These are phyloP conservation scores for Ageneiosus marmoratus DNA, from an alignment of 2,113 vertebrate genomes.

Conservation along the genomic window DNA sequence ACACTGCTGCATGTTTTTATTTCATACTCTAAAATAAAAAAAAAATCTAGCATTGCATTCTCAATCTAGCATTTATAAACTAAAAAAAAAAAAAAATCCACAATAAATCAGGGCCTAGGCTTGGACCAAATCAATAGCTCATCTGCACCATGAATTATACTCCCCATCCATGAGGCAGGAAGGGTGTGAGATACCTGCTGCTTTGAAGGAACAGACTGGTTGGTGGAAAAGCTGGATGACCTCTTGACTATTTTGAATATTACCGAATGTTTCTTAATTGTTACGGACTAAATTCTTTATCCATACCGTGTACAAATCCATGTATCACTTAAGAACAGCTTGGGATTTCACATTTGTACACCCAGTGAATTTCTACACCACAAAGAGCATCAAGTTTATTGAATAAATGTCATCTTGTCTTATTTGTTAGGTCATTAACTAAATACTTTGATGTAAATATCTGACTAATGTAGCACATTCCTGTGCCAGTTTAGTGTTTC, in stretches of 20 bases:
- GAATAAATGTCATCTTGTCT: not conserved
- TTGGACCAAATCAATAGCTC: conserved; percentile 66
- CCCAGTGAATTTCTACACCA: not conserved
- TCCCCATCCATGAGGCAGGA: conserved; percentile 29
- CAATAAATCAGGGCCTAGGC: conserved; percentile 64
- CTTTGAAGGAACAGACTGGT: too few species aligned
- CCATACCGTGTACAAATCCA: not conserved
- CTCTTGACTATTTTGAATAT: too few species aligned
- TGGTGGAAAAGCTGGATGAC: not conserved
- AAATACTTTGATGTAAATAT: conserved; percentile 30
- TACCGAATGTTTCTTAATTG: not conserved
- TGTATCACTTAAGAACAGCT: not conserved
- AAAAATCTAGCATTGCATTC: conserved; percentile 51
- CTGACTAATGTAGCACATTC: too few species aligned
- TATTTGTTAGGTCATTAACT: not conserved
- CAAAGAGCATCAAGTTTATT: conserved; percentile 45
- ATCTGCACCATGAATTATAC: conserved; percentile 57
- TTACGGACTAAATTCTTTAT: not conserved
- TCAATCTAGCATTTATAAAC: conserved; percentile 40
- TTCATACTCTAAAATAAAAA: conserved; percentile 60
- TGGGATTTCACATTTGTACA: not conserved
- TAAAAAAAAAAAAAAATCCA: conserved; percentile 60
- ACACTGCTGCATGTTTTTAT: conserved; percentile 52
- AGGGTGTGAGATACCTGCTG: not conserved
- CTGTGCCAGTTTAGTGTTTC: too few species aligned